Evolutionary conservation across 2,797 vertebrate species (phyloP).

Genomic region (Delichon dasypus): DNA sequence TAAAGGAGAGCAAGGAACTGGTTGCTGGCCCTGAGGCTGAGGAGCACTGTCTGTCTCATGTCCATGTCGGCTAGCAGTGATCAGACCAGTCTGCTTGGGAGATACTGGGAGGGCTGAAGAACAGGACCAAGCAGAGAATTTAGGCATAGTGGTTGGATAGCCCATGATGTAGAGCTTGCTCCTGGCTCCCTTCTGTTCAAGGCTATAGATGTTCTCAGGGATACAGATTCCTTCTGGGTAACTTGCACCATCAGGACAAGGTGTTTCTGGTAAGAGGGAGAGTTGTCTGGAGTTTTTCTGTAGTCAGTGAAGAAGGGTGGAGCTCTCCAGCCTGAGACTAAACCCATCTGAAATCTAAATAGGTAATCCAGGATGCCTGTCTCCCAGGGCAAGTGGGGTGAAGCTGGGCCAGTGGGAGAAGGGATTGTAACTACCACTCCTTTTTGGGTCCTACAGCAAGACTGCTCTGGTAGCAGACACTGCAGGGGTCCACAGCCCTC

Average conservation of each 20-base stretch:
- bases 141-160: background rate
- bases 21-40: background rate
- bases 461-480: background rate
- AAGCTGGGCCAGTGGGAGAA: background rate
- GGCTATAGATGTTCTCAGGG: background rate
- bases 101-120: background rate
- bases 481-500: background rate
- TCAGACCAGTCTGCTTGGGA: background rate
- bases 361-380: background rate
- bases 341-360: background rate
- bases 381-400: background rate
- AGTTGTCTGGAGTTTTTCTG: background rate
- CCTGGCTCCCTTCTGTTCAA: background rate
- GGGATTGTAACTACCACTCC: too few relatives aligned
- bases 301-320: background rate
- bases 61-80: background rate
- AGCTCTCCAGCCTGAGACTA: background rate
- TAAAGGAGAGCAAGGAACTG: background rate
- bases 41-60: background rate
- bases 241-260: background rate
- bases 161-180: accelerated
- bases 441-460: background rate
- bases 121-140: background rate
- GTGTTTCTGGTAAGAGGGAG: background rate
- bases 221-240: background rate